Evolutionary conservation across 2,797 vertebrate genomes (phyloP).

Genomic region (Malacoraja senta): DNA sequence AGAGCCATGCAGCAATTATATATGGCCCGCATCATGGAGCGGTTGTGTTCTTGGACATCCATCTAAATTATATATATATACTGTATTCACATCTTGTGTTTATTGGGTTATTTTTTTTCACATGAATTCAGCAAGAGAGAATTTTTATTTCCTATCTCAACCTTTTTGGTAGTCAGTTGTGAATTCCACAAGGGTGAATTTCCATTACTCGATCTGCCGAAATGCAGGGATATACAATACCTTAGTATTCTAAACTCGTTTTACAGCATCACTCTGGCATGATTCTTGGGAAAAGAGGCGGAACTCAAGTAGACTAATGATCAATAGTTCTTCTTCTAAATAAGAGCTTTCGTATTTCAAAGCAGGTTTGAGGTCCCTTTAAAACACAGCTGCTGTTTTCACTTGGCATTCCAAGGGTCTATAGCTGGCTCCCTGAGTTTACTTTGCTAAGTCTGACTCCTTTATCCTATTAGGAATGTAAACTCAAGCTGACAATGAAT

Average conservation of each 20-base stretch:
- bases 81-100: no score
- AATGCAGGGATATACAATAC: no score
- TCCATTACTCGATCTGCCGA: no score
- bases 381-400: not conserved
- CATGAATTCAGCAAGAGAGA: no score
- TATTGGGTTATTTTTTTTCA: no score
- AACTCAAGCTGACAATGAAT: conserved; percentile 22
- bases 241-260: not conserved
- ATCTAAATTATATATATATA: no score
- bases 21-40: no score
- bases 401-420: not conserved
- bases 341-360: not conserved
- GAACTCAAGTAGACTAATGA: not conserved
- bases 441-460: conserved; percentile 10
- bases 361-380: not conserved
- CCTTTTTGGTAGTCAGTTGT: no score
- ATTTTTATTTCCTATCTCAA: no score
- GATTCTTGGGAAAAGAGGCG: not conserved
- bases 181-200: no score
- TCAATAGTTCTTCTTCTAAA: not conserved
- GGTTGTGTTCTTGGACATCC: no score
- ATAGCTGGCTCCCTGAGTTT: not conserved
- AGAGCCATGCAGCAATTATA: no score
- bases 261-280: not conserved
- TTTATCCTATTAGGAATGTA: not conserved